Evolutionary conservation across 2,113 vertebrate genomes (phyloP), one percentile per base, ranked within the genome.

Genomic region (Sula dactylatra): DNA sequence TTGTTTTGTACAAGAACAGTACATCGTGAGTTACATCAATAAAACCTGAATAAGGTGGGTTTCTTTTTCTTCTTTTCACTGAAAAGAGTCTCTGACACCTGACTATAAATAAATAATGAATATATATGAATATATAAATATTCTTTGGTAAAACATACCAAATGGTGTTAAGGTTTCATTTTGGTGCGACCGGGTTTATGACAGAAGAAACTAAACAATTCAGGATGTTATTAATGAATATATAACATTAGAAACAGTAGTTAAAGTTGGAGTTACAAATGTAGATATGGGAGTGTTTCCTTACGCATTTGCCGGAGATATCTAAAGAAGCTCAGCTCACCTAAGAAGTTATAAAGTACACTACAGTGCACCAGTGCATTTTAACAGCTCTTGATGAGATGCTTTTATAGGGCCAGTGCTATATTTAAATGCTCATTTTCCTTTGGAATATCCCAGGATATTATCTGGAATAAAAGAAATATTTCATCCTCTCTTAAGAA

Each of bases 1-100:
- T 96, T 85, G 73, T 66, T 94, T 86, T 80, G 64, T 74, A 77
- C 92, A 86, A 44, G 73, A 95, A 95, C 89, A 88, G 52, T 62
- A 38, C 38, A 55, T 18, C 11, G 38, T 65, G n/a, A 86, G 70
- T 47, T 86, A n/a, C 70, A 74, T 90, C 89, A 91, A 69, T 69
- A 65, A 83, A 85, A 71, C 78, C 95, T 54, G 62, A 93, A 78
- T 62, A 70, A 59, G 56, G 21, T 2, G 49, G 24, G 13, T 15
- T 26, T 52, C 26, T 56, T 77, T 79, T 69, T 64, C 45, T 52
- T 44, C 42, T n/a, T n/a, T n/a, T n/a, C 66, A 61, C 65, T 74
- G 49, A 62, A 86, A 87, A 82, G 58, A 36, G 55, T 74, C 82
- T 74, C 69, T 92, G 81, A 54, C 72, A 88, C 69, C n/a, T 87